Percentiles rank a stretch among this genome's conserved stretches.
Conservation (phyloP, 1,140 invertebrate genomes). For the Trichoplusia ni region DNA sequence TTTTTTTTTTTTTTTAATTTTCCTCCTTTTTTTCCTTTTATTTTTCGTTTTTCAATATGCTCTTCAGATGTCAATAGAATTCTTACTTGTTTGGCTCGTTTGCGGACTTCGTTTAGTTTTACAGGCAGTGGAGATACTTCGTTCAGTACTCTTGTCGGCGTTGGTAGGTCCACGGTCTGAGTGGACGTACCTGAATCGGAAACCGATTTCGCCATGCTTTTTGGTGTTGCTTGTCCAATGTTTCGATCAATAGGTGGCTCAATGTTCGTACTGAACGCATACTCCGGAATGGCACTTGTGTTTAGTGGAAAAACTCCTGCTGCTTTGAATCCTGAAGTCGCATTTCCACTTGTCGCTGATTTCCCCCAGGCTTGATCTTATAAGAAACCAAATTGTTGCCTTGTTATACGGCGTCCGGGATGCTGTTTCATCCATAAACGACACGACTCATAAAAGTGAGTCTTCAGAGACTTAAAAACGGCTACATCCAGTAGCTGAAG, state of each 20-base stretch:
- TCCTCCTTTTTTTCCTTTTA: not conserved
- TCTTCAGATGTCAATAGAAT: constrained; percentile 2
- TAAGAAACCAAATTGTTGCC: constrained; percentile 14
- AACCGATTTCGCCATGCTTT: not conserved
- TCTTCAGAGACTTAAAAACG: constrained; percentile 43
- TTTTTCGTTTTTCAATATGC: not conserved
- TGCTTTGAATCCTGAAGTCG: constrained; percentile 22
- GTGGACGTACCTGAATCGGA: not conserved
- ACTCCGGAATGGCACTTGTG: constrained; percentile 10
- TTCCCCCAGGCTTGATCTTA: constrained; percentile 21
- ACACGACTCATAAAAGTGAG: constrained; percentile 3
- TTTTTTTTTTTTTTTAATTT: not conserved
- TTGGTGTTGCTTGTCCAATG: not conserved
- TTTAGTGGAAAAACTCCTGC: constrained; percentile 13
- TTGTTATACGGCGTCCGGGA: not conserved
- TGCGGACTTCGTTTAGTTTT: not conserved
- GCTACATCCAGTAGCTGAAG: constrained; percentile 46
- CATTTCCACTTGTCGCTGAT: constrained; percentile 16
- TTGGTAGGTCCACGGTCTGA: not conserved
- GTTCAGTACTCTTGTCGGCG: not conserved
- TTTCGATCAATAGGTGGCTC: not conserved
- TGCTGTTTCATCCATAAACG: not conserved
- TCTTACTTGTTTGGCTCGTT: not conserved
- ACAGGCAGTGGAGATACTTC: not conserved
- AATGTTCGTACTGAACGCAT: constrained; percentile 8